A percentile compares a stretch with the other conserved stretches of the same genome.
Evolutionary conservation across 2,113 vertebrate species (phyloP).

Genomic region (Cyprinodon variegatus): DNA sequence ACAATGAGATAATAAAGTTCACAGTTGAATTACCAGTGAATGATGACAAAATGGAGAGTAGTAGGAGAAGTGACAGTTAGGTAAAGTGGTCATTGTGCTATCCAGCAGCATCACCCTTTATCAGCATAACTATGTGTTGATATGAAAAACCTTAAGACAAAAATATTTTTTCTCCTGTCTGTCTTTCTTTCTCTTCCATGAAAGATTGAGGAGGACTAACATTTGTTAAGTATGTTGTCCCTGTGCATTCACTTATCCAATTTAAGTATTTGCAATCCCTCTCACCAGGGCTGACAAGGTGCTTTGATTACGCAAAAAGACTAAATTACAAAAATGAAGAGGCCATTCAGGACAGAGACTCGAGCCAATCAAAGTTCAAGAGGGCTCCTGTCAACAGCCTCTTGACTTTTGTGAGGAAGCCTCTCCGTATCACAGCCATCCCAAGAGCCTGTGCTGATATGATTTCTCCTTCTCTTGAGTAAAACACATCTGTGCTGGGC

Average conservation of each 20-base stretch:
- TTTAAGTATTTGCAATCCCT: neutral
- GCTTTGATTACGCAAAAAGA: conserved; percentile 14
- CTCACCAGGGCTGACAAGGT: neutral
- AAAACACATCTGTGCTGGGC: conserved; percentile 30
- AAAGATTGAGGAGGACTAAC: neutral
- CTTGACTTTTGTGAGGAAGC: conserved; percentile 21
- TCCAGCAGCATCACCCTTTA: too few species aligned
- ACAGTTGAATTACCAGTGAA: too few species aligned
- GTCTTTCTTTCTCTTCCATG: neutral
- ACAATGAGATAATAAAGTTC: too few species aligned
- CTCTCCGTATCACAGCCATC: neutral
- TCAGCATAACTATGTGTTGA: too few species aligned
- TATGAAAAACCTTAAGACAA: too few species aligned
- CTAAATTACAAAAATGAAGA: conserved; percentile 39
- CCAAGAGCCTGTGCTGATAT: neutral
- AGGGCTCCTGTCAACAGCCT: conserved; percentile 44
- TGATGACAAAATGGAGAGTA: too few species aligned
- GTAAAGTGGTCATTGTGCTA: too few species aligned
- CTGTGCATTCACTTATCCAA: neutral
- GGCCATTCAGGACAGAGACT: conserved; percentile 35
- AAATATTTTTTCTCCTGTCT: too few species aligned
- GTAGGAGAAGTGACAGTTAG: too few species aligned
- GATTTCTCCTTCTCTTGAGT: conserved; percentile 12
- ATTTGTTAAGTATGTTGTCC: neutral
- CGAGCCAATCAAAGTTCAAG: conserved; percentile 52